These are phyloP conservation scores for Sapajus apella DNA, from an alignment of 2,113 vertebrate genomes.

Conservation along the genomic window DNA sequence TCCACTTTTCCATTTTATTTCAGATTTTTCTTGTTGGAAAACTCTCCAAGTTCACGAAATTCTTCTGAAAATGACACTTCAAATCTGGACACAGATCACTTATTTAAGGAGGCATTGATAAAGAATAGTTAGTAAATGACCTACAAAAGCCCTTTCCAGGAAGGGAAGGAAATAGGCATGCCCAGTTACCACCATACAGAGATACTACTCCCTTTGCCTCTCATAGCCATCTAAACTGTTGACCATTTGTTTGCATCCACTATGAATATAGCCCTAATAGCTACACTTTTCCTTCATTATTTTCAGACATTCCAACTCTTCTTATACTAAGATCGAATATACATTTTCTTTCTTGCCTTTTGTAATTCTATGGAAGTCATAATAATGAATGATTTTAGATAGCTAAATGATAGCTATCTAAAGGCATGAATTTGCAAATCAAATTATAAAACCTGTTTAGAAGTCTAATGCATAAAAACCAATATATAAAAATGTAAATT, in stretches of 20 bases:
- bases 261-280: not conserved
- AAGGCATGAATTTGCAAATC: not conserved
- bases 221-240: not conserved
- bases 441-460: conserved; percentile 45
- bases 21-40: not conserved
- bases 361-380: conserved; percentile 12
- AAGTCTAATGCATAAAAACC: conserved; percentile 39
- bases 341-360: not conserved
- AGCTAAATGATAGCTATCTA: conserved; percentile 13
- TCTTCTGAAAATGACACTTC: not conserved
- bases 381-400: conserved; percentile 17
- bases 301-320: not conserved
- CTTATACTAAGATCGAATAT: not conserved
- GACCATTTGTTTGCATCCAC: not conserved
- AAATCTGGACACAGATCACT: conserved; percentile 4
- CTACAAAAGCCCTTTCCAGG: not conserved
- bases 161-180: not conserved
- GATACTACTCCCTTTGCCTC: not conserved
- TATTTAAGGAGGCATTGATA: not conserved
- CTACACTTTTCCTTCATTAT: not conserved
- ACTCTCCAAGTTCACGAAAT: not conserved
- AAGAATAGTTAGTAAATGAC: not conserved
- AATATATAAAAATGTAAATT: conserved; percentile 39
- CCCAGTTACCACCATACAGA: not conserved
- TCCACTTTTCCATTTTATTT: not conserved